Evolutionary conservation across 2,888 invertebrate genomes (phyloP).

Genomic region (Gortyna flavago): DNA sequence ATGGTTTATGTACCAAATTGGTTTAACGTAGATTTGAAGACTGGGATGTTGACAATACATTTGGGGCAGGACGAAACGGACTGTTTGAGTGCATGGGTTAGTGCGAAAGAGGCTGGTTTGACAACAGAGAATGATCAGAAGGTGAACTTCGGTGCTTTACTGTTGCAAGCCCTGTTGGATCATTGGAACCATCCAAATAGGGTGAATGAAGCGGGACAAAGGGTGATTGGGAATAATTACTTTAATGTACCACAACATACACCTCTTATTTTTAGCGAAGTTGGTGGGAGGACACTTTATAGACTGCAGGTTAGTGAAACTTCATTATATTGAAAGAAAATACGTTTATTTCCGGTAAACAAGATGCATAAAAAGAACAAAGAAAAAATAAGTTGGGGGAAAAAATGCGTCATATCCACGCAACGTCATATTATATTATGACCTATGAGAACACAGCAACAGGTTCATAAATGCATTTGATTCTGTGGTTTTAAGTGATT

Average conservation of each 20-base stretch:
- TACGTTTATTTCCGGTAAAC: too few species aligned
- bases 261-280: constrained; percentile 99
- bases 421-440: not conserved
- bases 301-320: constrained; percentile 88
- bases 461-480: not conserved
- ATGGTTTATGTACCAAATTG: constrained; percentile 99
- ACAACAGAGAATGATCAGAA: constrained; percentile 94
- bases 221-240: constrained; percentile 93
- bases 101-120: constrained; percentile 98
- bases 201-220: constrained; percentile 92
- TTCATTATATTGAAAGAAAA: too few species aligned
- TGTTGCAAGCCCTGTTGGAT: constrained; percentile 98
- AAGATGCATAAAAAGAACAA: too few species aligned
- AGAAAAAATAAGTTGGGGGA: too few species aligned
- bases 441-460: not conserved
- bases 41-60: constrained; percentile 99
- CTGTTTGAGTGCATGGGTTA: constrained; percentile 99
- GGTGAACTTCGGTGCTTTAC: constrained; percentile 98
- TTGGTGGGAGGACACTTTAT: constrained; percentile 98
- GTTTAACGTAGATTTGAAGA: constrained; percentile 99
- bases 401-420: too few species aligned
- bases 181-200: constrained; percentile 96
- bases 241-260: constrained; percentile 98
- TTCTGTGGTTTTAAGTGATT: not conserved
- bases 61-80: constrained; percentile 99